Evolutionary conservation across 2,797 vertebrate genomes (phyloP), one percentile per base, ranked within the genome.

Genomic region (Sebastiscus albofasciatus): DNA sequence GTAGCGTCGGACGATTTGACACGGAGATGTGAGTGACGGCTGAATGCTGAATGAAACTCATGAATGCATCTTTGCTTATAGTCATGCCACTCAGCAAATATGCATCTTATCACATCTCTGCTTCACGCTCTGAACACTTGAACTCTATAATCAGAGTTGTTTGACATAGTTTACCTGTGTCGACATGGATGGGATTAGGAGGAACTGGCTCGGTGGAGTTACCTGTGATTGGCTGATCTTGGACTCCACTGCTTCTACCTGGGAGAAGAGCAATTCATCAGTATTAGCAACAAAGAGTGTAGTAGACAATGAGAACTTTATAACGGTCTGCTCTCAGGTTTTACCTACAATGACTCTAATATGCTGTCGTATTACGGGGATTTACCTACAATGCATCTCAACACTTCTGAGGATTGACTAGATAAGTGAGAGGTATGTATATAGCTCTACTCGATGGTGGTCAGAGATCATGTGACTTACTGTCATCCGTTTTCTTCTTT

Each of bases 401-500:
- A 24, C 61, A 24, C 1, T 26, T n/a, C 12, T 18, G 31, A 33
- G 14, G 58, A 27, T 9, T 4, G 16, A 42, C 13, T 11, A 8
- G 6, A 46, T 4, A 8, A 27, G 20, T n/a, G 52, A 8, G 27
- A 16, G 27, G 22, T 60, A 18, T 2, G 2, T 18, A 55, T 18
- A 55, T 18, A 20, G 42, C 18, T 7, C 42, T 46, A 46, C 42
- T 46, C 42, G 7, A 46, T 46, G 42, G 16, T 46, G 42, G 42
- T 52, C 49, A n/a, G 49, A 52, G 12, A 58, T 26, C 27, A 78
- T 26, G 14, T 58, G 4, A 80, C 90, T 96, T 86, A 87, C 94
- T 89, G 78, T 95, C 96, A 62, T 97, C 96, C 62, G 95, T 93
- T 82, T 95, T 95, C 84, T 96, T 96, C 90, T 98, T 97, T 33